Evolutionary conservation across 1,140 invertebrate genomes (phyloP).

Genomic region (Halictus rubicundus): DNA sequence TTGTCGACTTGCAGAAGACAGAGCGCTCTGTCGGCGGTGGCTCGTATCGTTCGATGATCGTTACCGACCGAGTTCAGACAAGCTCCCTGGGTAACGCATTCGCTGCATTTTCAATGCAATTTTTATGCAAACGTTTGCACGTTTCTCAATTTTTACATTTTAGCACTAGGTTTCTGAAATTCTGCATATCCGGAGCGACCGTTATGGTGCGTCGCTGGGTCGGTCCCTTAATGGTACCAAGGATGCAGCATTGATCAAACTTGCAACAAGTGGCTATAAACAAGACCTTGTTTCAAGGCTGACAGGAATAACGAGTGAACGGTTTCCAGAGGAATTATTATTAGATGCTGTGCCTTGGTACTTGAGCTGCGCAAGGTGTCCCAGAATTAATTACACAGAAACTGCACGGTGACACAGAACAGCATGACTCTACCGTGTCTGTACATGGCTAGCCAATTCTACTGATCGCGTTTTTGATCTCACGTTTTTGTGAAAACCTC

Average conservation of each 20-base stretch:
- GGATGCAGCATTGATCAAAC: background rate
- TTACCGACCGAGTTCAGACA: slow-evolving; percentile 5
- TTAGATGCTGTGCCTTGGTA: background rate
- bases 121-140: no score
- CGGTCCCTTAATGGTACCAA: background rate
- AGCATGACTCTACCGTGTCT: no score
- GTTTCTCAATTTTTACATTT: no score
- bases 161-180: no score
- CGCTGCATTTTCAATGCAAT: background rate
- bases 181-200: background rate
- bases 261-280: background rate
- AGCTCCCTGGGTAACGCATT: background rate
- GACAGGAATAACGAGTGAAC: background rate
- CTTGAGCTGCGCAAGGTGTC: background rate
- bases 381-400: no score
- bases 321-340: background rate
- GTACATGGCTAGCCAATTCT: no score
- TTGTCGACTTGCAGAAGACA: no score
- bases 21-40: no score
- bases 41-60: background rate
- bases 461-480: no score
- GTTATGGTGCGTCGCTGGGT: background rate
- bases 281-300: background rate
- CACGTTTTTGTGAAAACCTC: no score
- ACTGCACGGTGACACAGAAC: no score